Evolutionary conservation across 2,113 vertebrate genomes (phyloP).

Genomic region (Sylvilagus bachmani): DNA sequence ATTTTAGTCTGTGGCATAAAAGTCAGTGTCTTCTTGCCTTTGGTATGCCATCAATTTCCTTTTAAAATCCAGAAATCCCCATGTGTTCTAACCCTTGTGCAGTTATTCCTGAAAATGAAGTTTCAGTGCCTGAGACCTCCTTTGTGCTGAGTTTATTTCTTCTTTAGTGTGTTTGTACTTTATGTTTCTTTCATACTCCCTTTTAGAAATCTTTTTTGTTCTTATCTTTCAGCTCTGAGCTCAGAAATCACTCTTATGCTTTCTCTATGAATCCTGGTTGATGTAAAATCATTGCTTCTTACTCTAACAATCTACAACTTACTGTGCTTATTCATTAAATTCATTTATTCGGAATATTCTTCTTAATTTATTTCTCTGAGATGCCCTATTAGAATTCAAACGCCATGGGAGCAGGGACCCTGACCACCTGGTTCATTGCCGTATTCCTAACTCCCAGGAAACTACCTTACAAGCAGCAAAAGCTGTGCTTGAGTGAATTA

Average conservation of each 20-base stretch:
- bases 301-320: not conserved
- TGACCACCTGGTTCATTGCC: not conserved
- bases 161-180: not conserved
- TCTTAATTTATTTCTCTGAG: slow-evolving; percentile 16
- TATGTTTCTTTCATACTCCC: not conserved
- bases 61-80: not conserved
- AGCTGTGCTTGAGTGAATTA: not conserved
- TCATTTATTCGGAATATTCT: not conserved
- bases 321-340: not conserved
- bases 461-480: not conserved
- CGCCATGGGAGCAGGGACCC: not conserved
- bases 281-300: not conserved
- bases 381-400: not conserved
- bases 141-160: not conserved
- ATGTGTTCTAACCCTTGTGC: not conserved
- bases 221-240: not conserved
- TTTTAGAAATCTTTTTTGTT: not conserved
- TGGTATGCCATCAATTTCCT: not conserved
- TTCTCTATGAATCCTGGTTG: not conserved
- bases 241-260: not conserved
- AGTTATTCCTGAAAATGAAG: not conserved
- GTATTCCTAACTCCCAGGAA: not conserved
- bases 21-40: not conserved
- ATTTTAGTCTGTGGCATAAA: not conserved
- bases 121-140: not conserved